Conservation (phyloP, 1,140 invertebrate species). For the Popillia japonica region DNA sequence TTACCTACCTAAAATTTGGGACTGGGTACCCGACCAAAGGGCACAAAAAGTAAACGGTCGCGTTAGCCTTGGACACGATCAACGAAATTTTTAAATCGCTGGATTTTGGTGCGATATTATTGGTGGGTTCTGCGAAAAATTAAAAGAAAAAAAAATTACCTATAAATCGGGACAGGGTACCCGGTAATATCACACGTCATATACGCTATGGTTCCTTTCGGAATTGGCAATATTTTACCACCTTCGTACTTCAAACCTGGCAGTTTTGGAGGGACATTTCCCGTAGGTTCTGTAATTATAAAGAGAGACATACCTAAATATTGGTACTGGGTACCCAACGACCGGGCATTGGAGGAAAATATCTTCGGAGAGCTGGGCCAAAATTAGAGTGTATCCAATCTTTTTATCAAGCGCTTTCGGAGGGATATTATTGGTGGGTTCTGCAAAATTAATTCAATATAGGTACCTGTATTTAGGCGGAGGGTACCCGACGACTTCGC, state of each 20-base stretch:
- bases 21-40: constrained; percentile 64
- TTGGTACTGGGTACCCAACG: constrained; percentile 71
- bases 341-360: constrained; percentile 70
- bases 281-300: constrained; percentile 66
- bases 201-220: constrained; percentile 54
- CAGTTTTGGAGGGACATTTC: constrained; percentile 72
- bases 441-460: constrained; percentile 62
- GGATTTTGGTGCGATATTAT: constrained; percentile 69
- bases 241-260: constrained; percentile 69
- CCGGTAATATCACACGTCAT: constrained; percentile 68
- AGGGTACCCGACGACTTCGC: constrained; percentile 67
- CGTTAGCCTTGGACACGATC: constrained; percentile 54
- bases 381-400: constrained; percentile 53
- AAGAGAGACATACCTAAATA: constrained; percentile 67
- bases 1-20: constrained; percentile 34
- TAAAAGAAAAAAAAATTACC: constrained; percentile 56
- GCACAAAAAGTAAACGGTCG: constrained; percentile 68
- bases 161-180: constrained; percentile 68
- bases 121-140: constrained; percentile 43
- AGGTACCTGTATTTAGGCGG: constrained; percentile 67
- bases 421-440: constrained; percentile 73
- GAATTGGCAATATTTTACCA: constrained; percentile 64
- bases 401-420: constrained; percentile 61
- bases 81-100: constrained; percentile 57
- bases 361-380: constrained; percentile 53